A percentile compares a stretch with the other conserved stretches of the same genome.
Conservation (phyloP, 2,888 invertebrate genomes). For the Mellilla xanthometata region DNA sequence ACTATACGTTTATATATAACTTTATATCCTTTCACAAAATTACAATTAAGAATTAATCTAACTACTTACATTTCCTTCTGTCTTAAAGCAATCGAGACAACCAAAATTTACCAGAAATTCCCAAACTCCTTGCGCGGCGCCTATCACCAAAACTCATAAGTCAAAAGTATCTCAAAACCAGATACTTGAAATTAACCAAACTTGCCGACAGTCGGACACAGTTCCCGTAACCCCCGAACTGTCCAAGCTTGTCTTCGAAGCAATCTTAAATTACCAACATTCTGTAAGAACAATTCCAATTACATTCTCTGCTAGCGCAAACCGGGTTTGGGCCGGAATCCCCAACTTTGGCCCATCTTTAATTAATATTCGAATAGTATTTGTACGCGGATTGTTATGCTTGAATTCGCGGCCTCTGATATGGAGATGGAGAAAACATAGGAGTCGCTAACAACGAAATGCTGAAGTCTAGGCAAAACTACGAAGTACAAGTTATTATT, state of each 20-base stretch:
- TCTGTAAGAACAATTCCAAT: slow-evolving; percentile 76
- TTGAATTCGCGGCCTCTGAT: background rate
- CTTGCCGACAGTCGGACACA: slow-evolving; percentile 38
- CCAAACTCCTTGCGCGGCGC: too few relatives aligned
- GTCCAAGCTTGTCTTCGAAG: slow-evolving; percentile 47
- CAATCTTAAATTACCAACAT: slow-evolving; percentile 70
- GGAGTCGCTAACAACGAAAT: too few relatives aligned
- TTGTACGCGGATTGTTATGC: slow-evolving; percentile 23
- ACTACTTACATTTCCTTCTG: too few relatives aligned
- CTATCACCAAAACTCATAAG: background rate
- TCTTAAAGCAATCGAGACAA: too few relatives aligned
- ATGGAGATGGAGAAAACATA: too few relatives aligned
- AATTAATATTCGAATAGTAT: slow-evolving; percentile 62
- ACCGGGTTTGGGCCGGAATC: slow-evolving; percentile 56
- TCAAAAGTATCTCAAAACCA: slow-evolving; percentile 31
- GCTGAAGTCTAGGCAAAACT: too few relatives aligned
- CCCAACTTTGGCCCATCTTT: slow-evolving; percentile 64
- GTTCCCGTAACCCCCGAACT: slow-evolving; percentile 41
- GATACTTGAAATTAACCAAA: slow-evolving; percentile 40
- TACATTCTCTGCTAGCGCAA: slow-evolving; percentile 60
- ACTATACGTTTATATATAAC: too few relatives aligned
- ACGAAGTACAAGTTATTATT: too few relatives aligned
- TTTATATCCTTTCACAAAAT: too few relatives aligned
- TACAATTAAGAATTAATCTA: too few relatives aligned
- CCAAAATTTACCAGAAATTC: too few relatives aligned